Conservation (phyloP, 2,797 vertebrate species). For the Momotus momota region DNA sequence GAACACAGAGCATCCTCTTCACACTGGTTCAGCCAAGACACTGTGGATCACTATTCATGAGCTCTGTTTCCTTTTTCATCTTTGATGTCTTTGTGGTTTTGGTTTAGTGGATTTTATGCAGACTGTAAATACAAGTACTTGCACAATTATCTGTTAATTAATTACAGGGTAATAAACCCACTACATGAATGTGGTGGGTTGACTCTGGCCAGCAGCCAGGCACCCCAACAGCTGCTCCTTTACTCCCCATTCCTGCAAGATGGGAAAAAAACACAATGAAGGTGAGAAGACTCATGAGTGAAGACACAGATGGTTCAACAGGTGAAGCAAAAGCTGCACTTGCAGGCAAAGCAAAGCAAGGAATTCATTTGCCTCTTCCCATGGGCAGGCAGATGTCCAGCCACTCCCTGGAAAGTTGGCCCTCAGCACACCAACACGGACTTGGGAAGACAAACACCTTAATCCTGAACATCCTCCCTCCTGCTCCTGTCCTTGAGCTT, state of each 20-base stretch:
- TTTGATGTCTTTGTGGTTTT: background rate
- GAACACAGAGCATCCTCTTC: background rate
- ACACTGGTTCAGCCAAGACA: background rate
- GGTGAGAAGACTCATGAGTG: background rate
- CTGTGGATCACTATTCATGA: background rate
- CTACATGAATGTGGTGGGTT: background rate
- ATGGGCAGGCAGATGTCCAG: background rate
- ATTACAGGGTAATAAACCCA: slow-evolving; percentile 32
- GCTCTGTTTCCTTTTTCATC: background rate
- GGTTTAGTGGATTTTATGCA: background rate
- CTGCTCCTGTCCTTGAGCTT: background rate
- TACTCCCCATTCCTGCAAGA: background rate
- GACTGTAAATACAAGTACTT: slow-evolving; percentile 59
- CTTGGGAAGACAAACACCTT: background rate
- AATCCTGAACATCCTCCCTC: rapidly evolving
- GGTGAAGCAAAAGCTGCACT: background rate
- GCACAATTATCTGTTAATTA: slow-evolving; percentile 60
- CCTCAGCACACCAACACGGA: background rate
- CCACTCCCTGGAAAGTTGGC: background rate
- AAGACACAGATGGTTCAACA: background rate
- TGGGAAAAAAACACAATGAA: background rate
- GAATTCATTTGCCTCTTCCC: background rate
- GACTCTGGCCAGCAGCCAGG: background rate
- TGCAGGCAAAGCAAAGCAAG: background rate
- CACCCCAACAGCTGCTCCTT: background rate